phyloP scores from a whole-genome alignment of 2,797 vertebrate species.

The Anisognathus igniventris region DNA sequence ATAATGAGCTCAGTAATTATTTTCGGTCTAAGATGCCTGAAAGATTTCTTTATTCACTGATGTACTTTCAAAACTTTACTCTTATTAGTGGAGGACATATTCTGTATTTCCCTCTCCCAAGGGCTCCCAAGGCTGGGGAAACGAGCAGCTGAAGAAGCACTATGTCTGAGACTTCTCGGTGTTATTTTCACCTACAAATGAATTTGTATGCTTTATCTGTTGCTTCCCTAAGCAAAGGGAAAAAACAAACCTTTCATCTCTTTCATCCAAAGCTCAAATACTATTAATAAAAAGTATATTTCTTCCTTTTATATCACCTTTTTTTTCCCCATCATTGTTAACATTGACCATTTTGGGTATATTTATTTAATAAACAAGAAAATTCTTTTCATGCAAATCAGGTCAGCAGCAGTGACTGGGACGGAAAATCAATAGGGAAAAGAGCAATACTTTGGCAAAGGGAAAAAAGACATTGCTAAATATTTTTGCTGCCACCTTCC shows the following conservation, averaged over 20 bases:
- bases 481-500: not conserved
- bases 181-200: not conserved
- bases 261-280: not conserved
- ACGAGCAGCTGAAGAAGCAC: not conserved
- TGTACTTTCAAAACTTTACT: not conserved
- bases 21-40: not conserved
- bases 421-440: conserved; percentile 11
- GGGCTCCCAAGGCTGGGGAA: not conserved
- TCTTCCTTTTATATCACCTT: not conserved
- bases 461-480: not conserved
- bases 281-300: not conserved
- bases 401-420: not conserved
- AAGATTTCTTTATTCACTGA: not conserved
- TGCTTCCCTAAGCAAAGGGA: not conserved
- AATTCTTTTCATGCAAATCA: not conserved
- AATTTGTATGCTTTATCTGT: not conserved
- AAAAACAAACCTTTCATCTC: not conserved
- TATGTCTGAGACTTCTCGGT: not conserved
- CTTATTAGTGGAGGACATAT: not conserved
- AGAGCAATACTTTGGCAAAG: not conserved
- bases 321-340: not conserved
- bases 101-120: not conserved
- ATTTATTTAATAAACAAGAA: not conserved
- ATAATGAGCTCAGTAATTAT: not conserved
- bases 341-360: not conserved